phyloP scores from a whole-genome alignment of 1,140 invertebrate genomes.

The Nasonia vitripennis region DNA sequence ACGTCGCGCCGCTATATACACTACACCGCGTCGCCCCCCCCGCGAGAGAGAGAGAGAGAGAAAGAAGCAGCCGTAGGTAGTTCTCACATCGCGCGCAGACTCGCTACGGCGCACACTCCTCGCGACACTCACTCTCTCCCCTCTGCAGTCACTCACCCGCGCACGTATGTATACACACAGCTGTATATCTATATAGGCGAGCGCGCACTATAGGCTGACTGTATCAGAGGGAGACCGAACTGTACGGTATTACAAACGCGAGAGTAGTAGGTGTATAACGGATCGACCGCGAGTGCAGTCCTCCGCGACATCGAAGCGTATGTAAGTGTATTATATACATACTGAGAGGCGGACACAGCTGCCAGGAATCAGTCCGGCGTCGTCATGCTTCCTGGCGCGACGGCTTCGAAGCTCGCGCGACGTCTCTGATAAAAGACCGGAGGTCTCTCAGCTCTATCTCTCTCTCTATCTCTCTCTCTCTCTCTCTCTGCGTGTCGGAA shows the following conservation, averaged over 20 bases:
- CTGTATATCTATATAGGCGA: no score
- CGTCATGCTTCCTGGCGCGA: conserved; percentile 8
- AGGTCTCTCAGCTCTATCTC: background rate
- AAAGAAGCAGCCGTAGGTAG: background rate
- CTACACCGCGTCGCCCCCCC: no score
- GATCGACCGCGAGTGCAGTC: conserved; percentile 1
- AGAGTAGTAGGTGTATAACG: background rate
- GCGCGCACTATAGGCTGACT: no score
- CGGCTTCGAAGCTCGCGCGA: background rate
- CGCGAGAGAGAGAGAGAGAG: conserved; percentile 3
- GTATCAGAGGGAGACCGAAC: background rate
- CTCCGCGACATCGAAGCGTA: background rate
- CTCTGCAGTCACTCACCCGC: background rate
- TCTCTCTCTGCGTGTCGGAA: no score
- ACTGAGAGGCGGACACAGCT: background rate
- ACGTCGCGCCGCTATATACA: no score
- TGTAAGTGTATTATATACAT: background rate
- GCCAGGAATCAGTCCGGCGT: background rate
- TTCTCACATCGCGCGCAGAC: background rate
- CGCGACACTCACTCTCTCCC: background rate
- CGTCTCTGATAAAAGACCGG: background rate
- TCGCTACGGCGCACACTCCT: background rate
- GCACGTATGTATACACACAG: no score
- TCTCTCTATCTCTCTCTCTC: background rate
- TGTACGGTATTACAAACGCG: background rate